phyloP scores from a whole-genome alignment of 2,888 invertebrate species.

The Drosophila mercatorum region DNA sequence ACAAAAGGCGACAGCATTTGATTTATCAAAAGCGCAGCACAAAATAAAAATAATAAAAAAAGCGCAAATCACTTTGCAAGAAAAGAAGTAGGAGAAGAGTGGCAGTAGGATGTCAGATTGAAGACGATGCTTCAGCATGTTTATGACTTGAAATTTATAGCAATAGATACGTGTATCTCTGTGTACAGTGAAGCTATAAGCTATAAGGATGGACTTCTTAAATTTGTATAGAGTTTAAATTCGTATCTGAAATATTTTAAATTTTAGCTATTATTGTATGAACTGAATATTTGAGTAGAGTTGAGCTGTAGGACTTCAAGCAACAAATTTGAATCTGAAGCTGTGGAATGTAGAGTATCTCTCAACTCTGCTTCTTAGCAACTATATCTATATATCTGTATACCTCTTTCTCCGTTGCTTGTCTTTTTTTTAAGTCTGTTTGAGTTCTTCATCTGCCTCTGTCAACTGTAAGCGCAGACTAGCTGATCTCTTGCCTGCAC shows the following conservation, averaged over 20 bases:
- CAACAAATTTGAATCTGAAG: too few species aligned
- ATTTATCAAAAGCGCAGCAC: slow-evolving; percentile 65
- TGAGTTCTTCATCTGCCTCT: background rate
- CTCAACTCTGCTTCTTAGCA: background rate
- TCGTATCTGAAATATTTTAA: background rate
- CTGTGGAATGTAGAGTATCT: background rate
- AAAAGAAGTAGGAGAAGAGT: background rate
- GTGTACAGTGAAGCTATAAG: slow-evolving; percentile 1
- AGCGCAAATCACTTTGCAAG: slow-evolving; percentile 63
- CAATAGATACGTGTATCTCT: slow-evolving; percentile 21
- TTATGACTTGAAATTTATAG: slow-evolving; percentile 58
- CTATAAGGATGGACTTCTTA: background rate
- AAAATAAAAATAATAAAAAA: slow-evolving; percentile 54
- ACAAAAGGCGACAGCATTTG: slow-evolving; percentile 63
- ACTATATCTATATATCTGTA: too few species aligned
- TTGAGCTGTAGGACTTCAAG: too few species aligned
- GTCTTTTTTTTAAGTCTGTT: background rate
- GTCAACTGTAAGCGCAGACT: slow-evolving; percentile 15
- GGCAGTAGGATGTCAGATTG: slow-evolving; percentile 1
- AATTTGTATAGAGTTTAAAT: background rate
- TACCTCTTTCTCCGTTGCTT: background rate
- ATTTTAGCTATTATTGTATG: too few species aligned
- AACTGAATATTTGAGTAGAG: too few species aligned
- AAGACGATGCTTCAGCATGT: slow-evolving; percentile 33
- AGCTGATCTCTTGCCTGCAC: slow-evolving; percentile 13